Evolutionary conservation across 2,888 invertebrate species (phyloP).

Genomic region (Polia nebulosa): DNA sequence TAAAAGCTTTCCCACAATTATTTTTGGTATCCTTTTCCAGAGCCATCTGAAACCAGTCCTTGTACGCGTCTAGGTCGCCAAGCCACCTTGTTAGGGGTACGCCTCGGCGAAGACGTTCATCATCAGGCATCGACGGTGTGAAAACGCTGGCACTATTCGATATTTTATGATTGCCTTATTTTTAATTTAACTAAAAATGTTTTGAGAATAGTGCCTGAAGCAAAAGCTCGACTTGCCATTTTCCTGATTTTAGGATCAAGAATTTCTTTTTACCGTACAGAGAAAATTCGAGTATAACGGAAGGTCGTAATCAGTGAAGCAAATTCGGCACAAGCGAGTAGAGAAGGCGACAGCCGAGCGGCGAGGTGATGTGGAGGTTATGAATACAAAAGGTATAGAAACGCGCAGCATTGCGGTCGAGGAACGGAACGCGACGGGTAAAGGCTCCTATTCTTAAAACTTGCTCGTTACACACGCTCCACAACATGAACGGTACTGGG

Average conservation of each 20-base stretch:
- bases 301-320: conserved; percentile 74
- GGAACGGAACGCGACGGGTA: conserved; percentile 82
- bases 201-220: not conserved
- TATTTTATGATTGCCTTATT: not conserved
- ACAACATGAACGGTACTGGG: not conserved
- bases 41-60: too few species aligned
- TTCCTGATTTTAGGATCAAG: not conserved
- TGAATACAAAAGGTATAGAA: conserved; percentile 83
- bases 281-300: conserved; percentile 60
- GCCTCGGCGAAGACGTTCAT: not conserved
- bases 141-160: not conserved
- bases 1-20: too few species aligned
- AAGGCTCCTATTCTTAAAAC: conserved; percentile 76
- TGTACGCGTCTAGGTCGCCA: too few species aligned
- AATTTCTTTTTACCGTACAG: conserved; percentile 15
- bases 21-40: too few species aligned
- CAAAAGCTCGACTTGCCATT: not conserved
- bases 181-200: not conserved
- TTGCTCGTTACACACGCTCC: conserved; percentile 19
- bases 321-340: conserved; percentile 76
- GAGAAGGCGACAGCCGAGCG: conserved; percentile 59
- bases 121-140: not conserved
- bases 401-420: conserved; percentile 81
- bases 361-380: conserved; percentile 84
- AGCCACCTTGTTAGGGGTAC: too few species aligned